Base-by-base conservation (phyloP, 2,888 invertebrate species). In the Drosophila sordidula region DNA sequence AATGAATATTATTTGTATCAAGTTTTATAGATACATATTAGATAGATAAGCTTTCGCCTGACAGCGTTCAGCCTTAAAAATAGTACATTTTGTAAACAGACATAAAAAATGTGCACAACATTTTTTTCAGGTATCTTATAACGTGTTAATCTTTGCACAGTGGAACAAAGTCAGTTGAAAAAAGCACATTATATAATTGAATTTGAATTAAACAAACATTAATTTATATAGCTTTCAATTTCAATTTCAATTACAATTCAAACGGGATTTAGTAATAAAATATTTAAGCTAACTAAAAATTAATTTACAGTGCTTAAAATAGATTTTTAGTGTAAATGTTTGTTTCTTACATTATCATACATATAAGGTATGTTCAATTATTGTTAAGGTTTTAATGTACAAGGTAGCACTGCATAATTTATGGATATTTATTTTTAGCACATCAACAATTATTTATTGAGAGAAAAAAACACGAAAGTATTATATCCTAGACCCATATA, bases 41-140 rank as follows among this genome's bases (percentile, higher is more conserved):
- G 47, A 57, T 46, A 67, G 47, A 87, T 87, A 67, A 78, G 64
- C 65, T 47, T 71, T 81, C 56, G 63, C 74, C 41, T 46, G 62
- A 65, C 58, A 70, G 64, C 45, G 56, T 42, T 57, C 55, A 51
- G 59, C 32, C 61, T 36, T 54, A 39, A 39, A 61, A 36, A 46
- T 36, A 34, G 44, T 56, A 59, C 25, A 44, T 32, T 68, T 58
- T 47, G 38, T 55, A 50, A 16, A 42, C 22, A 39, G 22, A 36
- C 14, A 56, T 38, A 47, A 11, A 54, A n/a, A 44, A 34, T 39
- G 34, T 34, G 34, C 42, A 41, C 18, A 50, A 14, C 25, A 22
- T 44, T 34, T 68, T 42, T 36, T 62, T 69, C 68, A 64, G 74
- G 69, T 64, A 69, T 57, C 55, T 63, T 55, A 57, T 59, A 54